Base-by-base conservation (phyloP, 2,888 invertebrate genomes). In the Noctua fimbriata region DNA sequence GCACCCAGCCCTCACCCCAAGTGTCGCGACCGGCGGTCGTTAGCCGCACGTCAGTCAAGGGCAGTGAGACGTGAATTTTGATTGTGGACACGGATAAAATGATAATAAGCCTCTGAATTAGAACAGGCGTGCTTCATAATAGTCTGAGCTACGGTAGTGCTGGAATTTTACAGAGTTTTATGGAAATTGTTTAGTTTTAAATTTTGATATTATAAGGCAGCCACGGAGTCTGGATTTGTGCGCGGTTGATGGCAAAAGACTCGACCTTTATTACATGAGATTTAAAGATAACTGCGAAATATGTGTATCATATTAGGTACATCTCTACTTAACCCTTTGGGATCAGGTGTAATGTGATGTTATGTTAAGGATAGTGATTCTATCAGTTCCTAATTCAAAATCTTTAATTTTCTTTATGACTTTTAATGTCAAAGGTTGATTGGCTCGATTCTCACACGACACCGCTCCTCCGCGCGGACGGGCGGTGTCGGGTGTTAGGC, bases 1-100 rank as follows among this genome's bases (percentile, higher is more conserved):
- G 0, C 66, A 80, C 18, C 18, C 14, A 14, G 67, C 0, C 65
- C 73, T 24, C 16, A 70, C 65, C 75, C 41, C 55, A 75, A 73
- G 49, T 72, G 76, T 82, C 83, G 76, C 81, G 76, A 78, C 78
- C 76, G 83, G 6, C 73, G 88, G 88, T 90, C 90, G 89, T 91
- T 91, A 91, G 82, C 88, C 81, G 66, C 72, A 82, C 78, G 90
- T 90, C 89, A 91, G 78, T 90, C 90, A 90, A 60, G 78, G 60
- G 81, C 85, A 89, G 85, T 87, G 87, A 87, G 83, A 87, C 90
- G 90, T 89, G 89, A 91, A 91, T 90, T 90, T 88, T 90, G 91
- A 90, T 89, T 89, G 87, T 86, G 84, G 84, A 85, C 89, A 84
- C 74, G 86, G 84, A 88, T 88, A 88, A 89, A 89, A 88, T 89